These are phyloP conservation scores for Poeciliopsis prolifica DNA, from an alignment of 2,113 vertebrate species.

Conservation along the genomic window DNA sequence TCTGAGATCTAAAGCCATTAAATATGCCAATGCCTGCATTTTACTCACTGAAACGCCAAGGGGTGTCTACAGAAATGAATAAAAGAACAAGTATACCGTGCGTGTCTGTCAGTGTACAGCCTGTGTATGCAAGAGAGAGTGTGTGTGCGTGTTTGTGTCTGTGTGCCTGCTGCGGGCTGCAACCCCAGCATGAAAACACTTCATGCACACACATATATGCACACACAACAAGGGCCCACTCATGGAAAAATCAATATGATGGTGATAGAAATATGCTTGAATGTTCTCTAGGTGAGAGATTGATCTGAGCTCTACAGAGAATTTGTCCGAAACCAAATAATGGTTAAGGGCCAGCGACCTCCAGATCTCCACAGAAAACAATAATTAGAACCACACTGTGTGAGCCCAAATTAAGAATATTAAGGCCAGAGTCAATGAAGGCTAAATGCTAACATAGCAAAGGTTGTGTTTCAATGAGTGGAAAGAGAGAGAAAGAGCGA, in stretches of 20 bases:
- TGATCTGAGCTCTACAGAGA: constrained; percentile 79
- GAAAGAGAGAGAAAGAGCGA: neutral
- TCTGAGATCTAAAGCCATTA: constrained; percentile 69
- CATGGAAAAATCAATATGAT: constrained; percentile 82
- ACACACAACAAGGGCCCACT: constrained; percentile 68
- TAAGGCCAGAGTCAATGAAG: constrained; percentile 50
- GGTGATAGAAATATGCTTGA: constrained; percentile 82
- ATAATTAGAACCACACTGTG: constrained; percentile 65
- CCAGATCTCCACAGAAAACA: constrained; percentile 73
- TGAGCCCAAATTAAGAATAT: constrained; percentile 55
- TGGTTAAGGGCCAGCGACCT: constrained; percentile 81
- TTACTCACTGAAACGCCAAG: constrained; percentile 71
- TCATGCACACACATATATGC: constrained; percentile 54
- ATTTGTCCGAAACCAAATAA: constrained; percentile 79
- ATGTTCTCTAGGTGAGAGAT: constrained; percentile 80
- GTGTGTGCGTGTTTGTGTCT: constrained; percentile 20
- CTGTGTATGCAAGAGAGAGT: neutral
- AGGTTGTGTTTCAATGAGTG: constrained; percentile 28
- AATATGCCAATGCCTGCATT: constrained; percentile 79
- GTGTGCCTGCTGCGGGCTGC: constrained; percentile 67
- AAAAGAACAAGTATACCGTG: constrained; percentile 63
- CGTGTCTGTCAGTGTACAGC: constrained; percentile 10
- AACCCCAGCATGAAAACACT: constrained; percentile 74
- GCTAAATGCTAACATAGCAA: constrained; percentile 49
- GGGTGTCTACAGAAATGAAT: constrained; percentile 77